Evolutionary conservation across 2,113 vertebrate genomes (phyloP).

Genomic region (Rhynchopsitta pachyrhyncha): DNA sequence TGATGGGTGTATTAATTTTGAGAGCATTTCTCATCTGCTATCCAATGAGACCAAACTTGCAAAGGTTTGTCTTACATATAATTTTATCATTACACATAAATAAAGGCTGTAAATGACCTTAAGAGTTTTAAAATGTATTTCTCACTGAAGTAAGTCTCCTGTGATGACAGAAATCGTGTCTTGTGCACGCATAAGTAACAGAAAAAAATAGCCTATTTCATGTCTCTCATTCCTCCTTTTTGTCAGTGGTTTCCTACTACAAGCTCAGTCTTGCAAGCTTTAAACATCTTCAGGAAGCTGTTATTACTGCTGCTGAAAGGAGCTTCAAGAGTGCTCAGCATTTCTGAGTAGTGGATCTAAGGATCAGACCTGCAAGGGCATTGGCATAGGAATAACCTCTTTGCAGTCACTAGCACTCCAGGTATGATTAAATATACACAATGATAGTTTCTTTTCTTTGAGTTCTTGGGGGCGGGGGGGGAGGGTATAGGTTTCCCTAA

Average conservation of each 20-base stretch:
- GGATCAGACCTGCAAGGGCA: neutral
- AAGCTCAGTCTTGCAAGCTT: neutral
- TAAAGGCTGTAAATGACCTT: neutral
- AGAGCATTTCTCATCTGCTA: neutral
- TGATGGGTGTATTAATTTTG: neutral
- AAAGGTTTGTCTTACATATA: neutral
- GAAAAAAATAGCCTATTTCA: neutral
- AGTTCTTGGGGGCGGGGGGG: neutral
- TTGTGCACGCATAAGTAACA: neutral
- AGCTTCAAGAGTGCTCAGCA: neutral
- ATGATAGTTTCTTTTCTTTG: neutral
- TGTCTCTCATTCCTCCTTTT: neutral
- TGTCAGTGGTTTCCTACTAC: neutral
- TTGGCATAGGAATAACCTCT: neutral
- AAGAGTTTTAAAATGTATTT: neutral
- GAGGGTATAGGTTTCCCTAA: neutral
- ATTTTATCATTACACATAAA: neutral
- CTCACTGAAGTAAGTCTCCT: neutral
- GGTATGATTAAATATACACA: neutral
- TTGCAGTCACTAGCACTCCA: neutral
- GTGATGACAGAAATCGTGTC: neutral
- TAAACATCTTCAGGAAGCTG: neutral
- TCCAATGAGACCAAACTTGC: neutral
- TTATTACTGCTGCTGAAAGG: neutral
- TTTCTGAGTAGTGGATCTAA: neutral